Base-by-base conservation (phyloP, 2,113 vertebrate genomes). In the Australoheros scitulus region DNA sequence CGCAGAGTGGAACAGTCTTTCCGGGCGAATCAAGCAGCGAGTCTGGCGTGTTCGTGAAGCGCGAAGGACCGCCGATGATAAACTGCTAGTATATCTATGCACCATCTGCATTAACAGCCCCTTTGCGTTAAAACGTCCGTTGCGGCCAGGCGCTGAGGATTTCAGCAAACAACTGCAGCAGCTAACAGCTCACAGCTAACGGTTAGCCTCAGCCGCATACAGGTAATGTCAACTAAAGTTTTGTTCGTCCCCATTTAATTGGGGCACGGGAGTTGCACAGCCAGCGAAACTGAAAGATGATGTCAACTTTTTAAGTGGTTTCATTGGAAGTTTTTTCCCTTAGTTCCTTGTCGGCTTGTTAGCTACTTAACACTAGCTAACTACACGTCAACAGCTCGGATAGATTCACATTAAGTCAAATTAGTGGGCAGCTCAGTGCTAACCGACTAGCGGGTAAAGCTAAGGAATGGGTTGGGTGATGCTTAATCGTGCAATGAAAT, bases 161-260 rank as follows among this genome's bases (percentile, higher is more conserved):
- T 36, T 65, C 65, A 61, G 68, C 17, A 26, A 84, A 64, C 60
- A 10, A 36, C 61, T 7, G n/a, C 59, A 58, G 3, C 79, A 57
- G 92, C 87, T 88, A 89, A 81, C 87, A 26, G 56, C 17, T 58
- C 36, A 29, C 80, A 50, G 91, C 90, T 93, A 91, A 80, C 10
- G 78, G 74, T 92, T 92, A 94, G 92, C 92, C 79, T 83, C 91
- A 83, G 64, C 83, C 79, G 57, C 74, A 80, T 22, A 85, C 65
- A 91, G 94, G 94, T 94, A 92, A 87, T 2, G 52, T 59, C 8
- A 59, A 76, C 80, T 47, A 59, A 89, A 84, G 59, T 92, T 93
- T 79, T 75, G 0, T 29, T n/a, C 9, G 9, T 41, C n/a, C 14
- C 24, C 17, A 8, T 81, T 78, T 5, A 17, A 7, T 61, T 52